Evolutionary conservation across 2,888 invertebrate genomes (phyloP).

Genomic region (Syrphus vitripennis): DNA sequence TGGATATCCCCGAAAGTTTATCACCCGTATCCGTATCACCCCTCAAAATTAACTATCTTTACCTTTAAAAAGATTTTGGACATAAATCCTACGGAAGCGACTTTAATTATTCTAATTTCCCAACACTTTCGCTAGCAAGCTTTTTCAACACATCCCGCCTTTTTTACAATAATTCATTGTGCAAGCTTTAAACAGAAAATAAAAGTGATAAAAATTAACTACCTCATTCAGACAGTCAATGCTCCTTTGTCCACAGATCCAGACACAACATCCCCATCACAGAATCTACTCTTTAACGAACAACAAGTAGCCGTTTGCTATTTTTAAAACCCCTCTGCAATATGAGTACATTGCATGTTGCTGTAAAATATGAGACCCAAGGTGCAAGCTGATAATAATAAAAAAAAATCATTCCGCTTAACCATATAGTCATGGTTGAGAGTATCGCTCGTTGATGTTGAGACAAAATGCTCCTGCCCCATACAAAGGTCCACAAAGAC

Average conservation of each 20-base stretch:
- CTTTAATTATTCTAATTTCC: background rate
- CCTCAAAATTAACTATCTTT: too few relatives aligned
- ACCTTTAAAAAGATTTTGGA: too few relatives aligned
- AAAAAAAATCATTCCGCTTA: slow-evolving; percentile 14
- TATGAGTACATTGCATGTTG: slow-evolving; percentile 30
- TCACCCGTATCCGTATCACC: too few relatives aligned
- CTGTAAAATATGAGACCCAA: slow-evolving; percentile 54
- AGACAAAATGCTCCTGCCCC: slow-evolving; percentile 41
- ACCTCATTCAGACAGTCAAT: slow-evolving; percentile 60
- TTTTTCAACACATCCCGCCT: slow-evolving; percentile 50
- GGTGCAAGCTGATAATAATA: slow-evolving; percentile 26
- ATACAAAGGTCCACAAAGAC: slow-evolving; percentile 41
- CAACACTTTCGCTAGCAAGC: slow-evolving; percentile 41
- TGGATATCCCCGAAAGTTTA: too few relatives aligned
- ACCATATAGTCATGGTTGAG: background rate
- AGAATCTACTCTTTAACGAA: background rate
- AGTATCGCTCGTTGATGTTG: background rate
- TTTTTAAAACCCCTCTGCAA: slow-evolving; percentile 20
- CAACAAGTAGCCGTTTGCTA: slow-evolving; percentile 31
- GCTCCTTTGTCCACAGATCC: slow-evolving; percentile 15
- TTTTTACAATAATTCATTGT: slow-evolving; percentile 30
- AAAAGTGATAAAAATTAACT: slow-evolving; percentile 57
- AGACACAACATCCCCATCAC: background rate
- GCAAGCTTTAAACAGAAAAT: slow-evolving; percentile 7
- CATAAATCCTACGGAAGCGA: background rate